Conservation (phyloP, 2,797 vertebrate species). For the Scomberomorus guttatus region DNA sequence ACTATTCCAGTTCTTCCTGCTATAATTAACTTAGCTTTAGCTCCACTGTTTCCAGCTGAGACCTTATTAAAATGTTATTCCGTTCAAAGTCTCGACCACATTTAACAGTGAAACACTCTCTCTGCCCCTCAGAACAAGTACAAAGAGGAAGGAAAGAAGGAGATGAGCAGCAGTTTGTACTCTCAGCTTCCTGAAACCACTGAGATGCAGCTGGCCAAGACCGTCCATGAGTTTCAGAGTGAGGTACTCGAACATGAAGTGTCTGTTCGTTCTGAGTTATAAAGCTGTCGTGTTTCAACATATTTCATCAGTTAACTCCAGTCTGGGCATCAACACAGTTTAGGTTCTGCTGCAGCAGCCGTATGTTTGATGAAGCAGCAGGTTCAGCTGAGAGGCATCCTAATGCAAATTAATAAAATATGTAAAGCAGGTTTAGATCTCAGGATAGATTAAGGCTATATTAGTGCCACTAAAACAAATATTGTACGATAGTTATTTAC, state of each 20-base stretch:
- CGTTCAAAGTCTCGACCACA: not conserved
- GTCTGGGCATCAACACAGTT: not conserved
- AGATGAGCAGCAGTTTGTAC: conserved; percentile 74
- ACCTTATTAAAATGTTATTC: not conserved
- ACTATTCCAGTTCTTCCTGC: too few species aligned
- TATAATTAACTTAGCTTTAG: too few species aligned
- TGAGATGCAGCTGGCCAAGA: conserved; percentile 75
- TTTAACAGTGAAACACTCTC: not conserved
- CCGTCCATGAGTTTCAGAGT: conserved; percentile 75
- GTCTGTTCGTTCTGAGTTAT: not conserved
- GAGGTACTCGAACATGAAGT: conserved; percentile 55
- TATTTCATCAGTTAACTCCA: conserved; percentile 28
- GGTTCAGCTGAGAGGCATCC: not conserved
- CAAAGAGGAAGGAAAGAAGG: conserved; percentile 86
- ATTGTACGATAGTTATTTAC: too few species aligned
- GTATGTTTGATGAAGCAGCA: not conserved
- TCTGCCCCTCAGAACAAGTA: conserved; percentile 88
- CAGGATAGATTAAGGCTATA: not conserved
- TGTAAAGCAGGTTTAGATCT: not conserved
- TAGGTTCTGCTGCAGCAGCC: conserved; percentile 18
- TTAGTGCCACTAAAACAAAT: not conserved
- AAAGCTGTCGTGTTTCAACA: not conserved
- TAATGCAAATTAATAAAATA: not conserved
- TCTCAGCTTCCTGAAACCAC: conserved; percentile 75
- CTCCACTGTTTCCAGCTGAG: not conserved